Conservation (phyloP, 2,888 invertebrate genomes). For the Agrenia bidenticulata region DNA sequence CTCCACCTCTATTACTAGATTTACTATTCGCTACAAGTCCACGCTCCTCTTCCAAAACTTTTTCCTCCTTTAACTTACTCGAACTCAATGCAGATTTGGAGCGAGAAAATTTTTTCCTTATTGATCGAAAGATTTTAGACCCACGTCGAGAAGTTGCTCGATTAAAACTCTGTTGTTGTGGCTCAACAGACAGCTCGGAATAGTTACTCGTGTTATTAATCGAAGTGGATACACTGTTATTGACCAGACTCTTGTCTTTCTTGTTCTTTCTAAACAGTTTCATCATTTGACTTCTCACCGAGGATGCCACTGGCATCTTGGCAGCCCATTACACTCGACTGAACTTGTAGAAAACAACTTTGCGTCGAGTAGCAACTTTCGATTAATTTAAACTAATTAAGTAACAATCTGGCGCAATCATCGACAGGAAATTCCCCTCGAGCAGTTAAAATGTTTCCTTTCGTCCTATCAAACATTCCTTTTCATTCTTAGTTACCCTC, state of each 20-base stretch:
- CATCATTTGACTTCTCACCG: conserved; percentile 49
- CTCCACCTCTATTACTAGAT: neutral
- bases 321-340: conserved; percentile 29
- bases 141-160: conserved; percentile 37
- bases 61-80: conserved; percentile 8
- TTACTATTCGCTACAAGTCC: neutral
- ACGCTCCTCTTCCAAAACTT: neutral
- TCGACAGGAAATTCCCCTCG: too few species aligned
- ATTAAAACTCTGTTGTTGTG: conserved; percentile 11
- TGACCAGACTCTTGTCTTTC: conserved; percentile 43
- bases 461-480: too few species aligned
- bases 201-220: conserved; percentile 42
- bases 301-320: conserved; percentile 51
- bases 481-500: too few species aligned
- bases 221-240: conserved; percentile 39
- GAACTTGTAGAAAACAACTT: neutral
- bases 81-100: conserved; percentile 27
- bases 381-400: neutral
- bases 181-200: conserved; percentile 33
- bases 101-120: conserved; percentile 42
- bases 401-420: too few species aligned
- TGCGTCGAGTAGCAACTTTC: neutral
- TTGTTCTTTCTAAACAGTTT: conserved; percentile 45
- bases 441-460: too few species aligned
- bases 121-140: conserved; percentile 44